Percentiles rank a stretch among this genome's conserved stretches.
These are phyloP conservation scores for Misgurnus mizolepis DNA, from an alignment of 2,113 vertebrate genomes.

Conservation along the genomic window DNA sequence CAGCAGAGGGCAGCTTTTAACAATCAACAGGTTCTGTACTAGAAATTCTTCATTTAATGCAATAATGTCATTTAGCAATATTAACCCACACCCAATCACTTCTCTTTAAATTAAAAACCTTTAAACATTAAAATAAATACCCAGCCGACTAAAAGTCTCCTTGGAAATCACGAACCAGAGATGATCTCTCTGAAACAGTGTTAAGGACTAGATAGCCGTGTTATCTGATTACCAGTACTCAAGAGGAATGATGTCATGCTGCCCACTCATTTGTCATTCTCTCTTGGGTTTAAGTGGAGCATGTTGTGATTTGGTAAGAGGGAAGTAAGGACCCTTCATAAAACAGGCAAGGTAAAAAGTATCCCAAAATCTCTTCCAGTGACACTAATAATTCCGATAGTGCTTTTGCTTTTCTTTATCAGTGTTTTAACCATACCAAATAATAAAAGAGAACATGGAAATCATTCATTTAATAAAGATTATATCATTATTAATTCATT, in stretches of 20 bases:
- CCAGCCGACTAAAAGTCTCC: background rate
- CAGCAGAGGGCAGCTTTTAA: slow-evolving; percentile 35
- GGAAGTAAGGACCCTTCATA: background rate
- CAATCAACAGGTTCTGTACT: slow-evolving; percentile 10
- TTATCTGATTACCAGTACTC: slow-evolving; percentile 15
- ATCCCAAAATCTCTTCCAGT: background rate
- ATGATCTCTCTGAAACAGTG: background rate
- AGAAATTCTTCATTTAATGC: background rate
- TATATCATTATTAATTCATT: no score
- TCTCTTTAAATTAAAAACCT: background rate
- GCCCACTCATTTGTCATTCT: background rate
- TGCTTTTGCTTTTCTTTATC: background rate
- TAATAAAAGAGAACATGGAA: background rate
- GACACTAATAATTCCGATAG: background rate
- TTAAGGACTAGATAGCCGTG: background rate
- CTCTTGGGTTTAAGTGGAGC: slow-evolving; percentile 46
- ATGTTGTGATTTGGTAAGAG: slow-evolving; percentile 49
- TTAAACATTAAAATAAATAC: background rate
- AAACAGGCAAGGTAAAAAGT: background rate
- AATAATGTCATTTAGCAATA: background rate
- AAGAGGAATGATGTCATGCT: slow-evolving; percentile 1
- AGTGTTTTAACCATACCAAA: background rate
- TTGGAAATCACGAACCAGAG: background rate
- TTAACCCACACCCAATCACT: background rate
- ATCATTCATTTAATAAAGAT: no score